Percentiles rank a stretch among this genome's conserved stretches.
Evolutionary conservation across 2,113 vertebrate species (phyloP).

Genomic region (Macheiramphus alcinus): DNA sequence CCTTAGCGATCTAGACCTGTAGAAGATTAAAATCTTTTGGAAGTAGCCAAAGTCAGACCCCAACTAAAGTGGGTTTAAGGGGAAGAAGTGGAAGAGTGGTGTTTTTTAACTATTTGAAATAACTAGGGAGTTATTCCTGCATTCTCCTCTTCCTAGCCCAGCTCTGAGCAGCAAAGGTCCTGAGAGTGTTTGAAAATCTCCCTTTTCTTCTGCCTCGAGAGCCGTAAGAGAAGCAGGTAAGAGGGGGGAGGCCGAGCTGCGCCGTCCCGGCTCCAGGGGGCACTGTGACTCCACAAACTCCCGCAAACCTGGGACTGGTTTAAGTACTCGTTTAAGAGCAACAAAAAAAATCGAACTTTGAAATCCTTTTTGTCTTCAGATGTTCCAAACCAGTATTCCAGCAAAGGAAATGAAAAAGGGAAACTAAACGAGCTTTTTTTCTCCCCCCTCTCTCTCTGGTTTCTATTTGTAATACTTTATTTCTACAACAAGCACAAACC

Average conservation of each 20-base stretch:
- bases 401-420: conserved; percentile 63
- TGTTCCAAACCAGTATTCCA: conserved; percentile 36
- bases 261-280: conserved; percentile 49
- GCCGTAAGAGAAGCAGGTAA: no score
- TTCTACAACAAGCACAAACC: conserved; percentile 39
- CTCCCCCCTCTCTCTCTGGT: not conserved
- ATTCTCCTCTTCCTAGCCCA: conserved; percentile 51
- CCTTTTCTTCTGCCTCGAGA: not conserved
- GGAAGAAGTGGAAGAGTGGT: not conserved
- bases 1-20: not conserved
- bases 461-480: conserved; percentile 41
- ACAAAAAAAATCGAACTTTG: not conserved
- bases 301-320: not conserved
- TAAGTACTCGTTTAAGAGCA: not conserved
- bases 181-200: not conserved
- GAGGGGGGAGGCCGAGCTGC: not conserved
- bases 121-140: conserved; percentile 73
- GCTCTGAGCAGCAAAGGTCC: not conserved
- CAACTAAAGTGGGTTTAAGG: not conserved
- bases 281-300: conserved; percentile 54
- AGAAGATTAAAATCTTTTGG: not conserved
- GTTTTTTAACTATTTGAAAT: conserved; percentile 54
- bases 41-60: conserved; percentile 14
- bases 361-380: conserved; percentile 22
- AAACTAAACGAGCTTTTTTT: not conserved